These are phyloP conservation scores for Lytechinus pictus DNA, from an alignment of 35 echinoderm and acorn worm genomes.

Conservation along the genomic window DNA sequence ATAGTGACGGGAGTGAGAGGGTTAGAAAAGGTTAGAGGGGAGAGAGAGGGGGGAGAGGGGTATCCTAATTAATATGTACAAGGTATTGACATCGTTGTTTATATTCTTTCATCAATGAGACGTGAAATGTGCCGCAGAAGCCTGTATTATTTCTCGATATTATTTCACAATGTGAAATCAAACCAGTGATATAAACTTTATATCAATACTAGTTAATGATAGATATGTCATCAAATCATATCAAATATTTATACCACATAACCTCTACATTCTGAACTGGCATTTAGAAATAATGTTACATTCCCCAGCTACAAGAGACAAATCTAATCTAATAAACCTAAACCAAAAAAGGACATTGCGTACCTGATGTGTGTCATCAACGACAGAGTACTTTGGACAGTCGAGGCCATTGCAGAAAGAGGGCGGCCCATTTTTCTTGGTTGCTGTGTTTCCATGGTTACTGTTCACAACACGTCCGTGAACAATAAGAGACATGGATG, in stretches of 20 bases:
- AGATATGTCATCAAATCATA: background rate
- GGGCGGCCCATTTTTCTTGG: background rate
- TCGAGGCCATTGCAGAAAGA: slow-evolving; percentile 28
- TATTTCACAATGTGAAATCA: too few relatives aligned
- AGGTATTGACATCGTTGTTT: too few relatives aligned
- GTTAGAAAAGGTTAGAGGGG: too few relatives aligned
- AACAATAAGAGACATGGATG: background rate
- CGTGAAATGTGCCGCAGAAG: too few relatives aligned
- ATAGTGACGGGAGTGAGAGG: too few relatives aligned
- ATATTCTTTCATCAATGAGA: too few relatives aligned
- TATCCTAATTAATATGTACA: too few relatives aligned
- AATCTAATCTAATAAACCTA: background rate
- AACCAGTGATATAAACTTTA: too few relatives aligned
- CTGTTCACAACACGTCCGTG: background rate
- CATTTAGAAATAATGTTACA: background rate
- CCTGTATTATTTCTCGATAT: too few relatives aligned
- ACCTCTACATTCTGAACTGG: background rate
- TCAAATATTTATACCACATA: background rate
- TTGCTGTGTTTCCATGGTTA: background rate
- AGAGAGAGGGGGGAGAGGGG: too few relatives aligned
- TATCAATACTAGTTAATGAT: background rate
- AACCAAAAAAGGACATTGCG: background rate
- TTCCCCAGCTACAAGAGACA: background rate
- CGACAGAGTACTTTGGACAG: slow-evolving; percentile 32
- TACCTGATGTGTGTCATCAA: slow-evolving; percentile 12